Conservation (phyloP, 2,797 vertebrate genomes). For the Chromis chromis region DNA sequence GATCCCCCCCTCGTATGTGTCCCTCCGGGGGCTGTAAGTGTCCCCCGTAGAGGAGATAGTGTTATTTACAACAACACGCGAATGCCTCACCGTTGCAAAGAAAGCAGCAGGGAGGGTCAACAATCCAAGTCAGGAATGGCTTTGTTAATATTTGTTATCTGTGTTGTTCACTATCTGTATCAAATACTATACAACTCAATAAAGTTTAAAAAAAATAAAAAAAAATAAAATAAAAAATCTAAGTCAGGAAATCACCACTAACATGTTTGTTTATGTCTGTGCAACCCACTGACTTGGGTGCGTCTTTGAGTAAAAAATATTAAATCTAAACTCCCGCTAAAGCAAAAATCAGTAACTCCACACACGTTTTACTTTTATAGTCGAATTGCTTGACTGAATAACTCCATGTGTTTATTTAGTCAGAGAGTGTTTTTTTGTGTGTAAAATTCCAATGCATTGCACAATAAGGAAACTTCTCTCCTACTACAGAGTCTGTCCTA, state of each 20-base stretch:
- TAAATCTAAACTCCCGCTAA: not conserved
- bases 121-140: slow-evolving; percentile 20
- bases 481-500: not conserved
- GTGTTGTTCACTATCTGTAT: too few species aligned
- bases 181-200: too few species aligned
- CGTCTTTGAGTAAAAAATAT: not conserved
- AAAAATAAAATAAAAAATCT: too few species aligned
- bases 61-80: slow-evolving; percentile 12
- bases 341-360: not conserved
- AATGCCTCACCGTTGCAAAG: slow-evolving; percentile 13
- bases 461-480: not conserved
- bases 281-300: not conserved
- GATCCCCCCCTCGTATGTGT: not conserved
- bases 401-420: not conserved
- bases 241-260: slow-evolving; percentile 25
- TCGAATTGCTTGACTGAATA: not conserved
- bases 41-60: fast-evolving
- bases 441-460: not conserved
- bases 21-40: not conserved
- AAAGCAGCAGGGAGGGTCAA: slow-evolving; percentile 19
- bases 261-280: not conserved
- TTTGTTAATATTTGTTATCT: too few species aligned
- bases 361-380: not conserved
- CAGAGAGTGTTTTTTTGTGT: not conserved
- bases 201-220: too few species aligned